phyloP scores from a whole-genome alignment of 1,140 invertebrate species.

The Yoshiicerus persimilis region DNA sequence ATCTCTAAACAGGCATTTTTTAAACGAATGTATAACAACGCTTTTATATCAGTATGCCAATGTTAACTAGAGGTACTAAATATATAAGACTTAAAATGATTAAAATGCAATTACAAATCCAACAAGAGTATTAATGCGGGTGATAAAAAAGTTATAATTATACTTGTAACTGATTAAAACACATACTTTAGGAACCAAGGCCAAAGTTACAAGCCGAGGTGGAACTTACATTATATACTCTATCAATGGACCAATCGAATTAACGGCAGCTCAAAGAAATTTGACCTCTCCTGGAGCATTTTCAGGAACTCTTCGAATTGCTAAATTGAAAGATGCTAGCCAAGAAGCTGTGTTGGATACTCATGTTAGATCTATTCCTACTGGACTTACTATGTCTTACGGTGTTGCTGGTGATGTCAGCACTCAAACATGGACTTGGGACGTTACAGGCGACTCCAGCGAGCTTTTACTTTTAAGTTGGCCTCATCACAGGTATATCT shows the following conservation, averaged over 20 bases:
- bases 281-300: conserved; percentile 2
- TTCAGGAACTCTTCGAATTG: conserved; percentile 42
- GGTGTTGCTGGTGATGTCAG: conserved; percentile 19
- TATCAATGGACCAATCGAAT: not conserved
- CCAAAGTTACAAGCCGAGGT: not conserved
- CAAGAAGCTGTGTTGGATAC: conserved; percentile 40
- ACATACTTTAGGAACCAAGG: not conserved
- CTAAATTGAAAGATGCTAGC: conserved; percentile 29
- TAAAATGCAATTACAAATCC: no score
- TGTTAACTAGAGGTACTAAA: no score
- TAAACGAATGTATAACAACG: no score
- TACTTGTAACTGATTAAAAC: no score
- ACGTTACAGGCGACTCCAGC: conserved; percentile 27
- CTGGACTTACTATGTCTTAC: conserved; percentile 28
- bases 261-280: not conserved
- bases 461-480: conserved; percentile 35
- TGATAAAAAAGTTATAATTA: no score
- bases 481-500: conserved; percentile 40
- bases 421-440: conserved; percentile 40
- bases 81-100: no score
- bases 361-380: not conserved
- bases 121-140: no score
- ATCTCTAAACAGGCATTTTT: no score
- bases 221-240: conserved; percentile 36
- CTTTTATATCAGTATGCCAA: no score